These are phyloP conservation scores for Callithrix jacchus DNA, from an alignment of 2,113 vertebrate genomes.

Conservation along the genomic window DNA sequence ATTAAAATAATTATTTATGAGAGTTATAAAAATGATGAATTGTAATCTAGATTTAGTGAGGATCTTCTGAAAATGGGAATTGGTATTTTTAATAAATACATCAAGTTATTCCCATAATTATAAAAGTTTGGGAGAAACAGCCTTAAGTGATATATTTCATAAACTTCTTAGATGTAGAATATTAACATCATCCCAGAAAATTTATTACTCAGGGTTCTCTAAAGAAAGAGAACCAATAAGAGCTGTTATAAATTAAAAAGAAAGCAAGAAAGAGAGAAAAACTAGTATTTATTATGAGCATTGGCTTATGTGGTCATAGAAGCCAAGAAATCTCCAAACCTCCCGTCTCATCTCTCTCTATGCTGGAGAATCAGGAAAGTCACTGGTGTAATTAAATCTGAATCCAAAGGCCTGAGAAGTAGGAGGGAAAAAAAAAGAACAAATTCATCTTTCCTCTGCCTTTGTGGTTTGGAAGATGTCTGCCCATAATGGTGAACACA, in stretches of 20 bases:
- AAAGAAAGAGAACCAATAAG: not conserved
- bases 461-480: not conserved
- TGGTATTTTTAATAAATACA: not conserved
- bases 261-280: not conserved
- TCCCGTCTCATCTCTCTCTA: not conserved
- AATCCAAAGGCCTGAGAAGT: not conserved
- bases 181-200: not conserved
- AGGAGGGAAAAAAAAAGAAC: not conserved
- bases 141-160: not conserved
- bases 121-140: not conserved
- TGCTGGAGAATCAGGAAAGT: not conserved
- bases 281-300: not conserved
- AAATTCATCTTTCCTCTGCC: not conserved
- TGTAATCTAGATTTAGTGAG: not conserved
- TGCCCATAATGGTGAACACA: not conserved
- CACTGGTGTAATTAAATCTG: not conserved
- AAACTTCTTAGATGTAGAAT: not conserved
- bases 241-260: not conserved
- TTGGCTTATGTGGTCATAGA: not conserved
- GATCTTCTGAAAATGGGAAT: not conserved
- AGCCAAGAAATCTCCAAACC: not conserved
- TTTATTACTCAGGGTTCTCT: not conserved
- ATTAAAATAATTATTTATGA: not conserved
- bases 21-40: not conserved
- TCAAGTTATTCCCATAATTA: not conserved